Evolutionary conservation across 1,140 invertebrate genomes (phyloP), one percentile per base, ranked within the genome.

Genomic region (Asbolus verrucosus): DNA sequence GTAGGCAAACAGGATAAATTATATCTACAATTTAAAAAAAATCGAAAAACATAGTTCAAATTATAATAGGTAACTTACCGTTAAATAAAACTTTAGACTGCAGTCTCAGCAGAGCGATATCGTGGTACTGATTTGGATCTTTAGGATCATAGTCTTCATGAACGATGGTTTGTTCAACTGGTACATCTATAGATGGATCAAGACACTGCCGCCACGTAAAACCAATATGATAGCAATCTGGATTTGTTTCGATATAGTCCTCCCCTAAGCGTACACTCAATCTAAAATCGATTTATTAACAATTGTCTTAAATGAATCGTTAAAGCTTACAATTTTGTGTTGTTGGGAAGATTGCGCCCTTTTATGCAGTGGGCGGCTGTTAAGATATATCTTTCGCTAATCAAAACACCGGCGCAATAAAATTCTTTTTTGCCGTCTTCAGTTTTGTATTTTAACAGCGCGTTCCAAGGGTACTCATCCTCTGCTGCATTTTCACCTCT

Each of bases 251-350:
- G 0, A 78, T 81, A 60, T 89, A 81, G 67, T 87, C 79, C 63
- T 90, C 89, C 1, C 89, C 89, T 0, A 90, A 71, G 30, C 87
- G 83, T 1, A 91, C 81, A 38, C 75, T 73, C n/a, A 76, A 74
- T 38, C 89, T 87, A 30, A 30, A 30, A 30, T 8, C 9, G 4
- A 30, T 5, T 5, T n/a, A 30, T 30, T 30, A 30, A 5, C 4
- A 4, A 30, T 30, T 8, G 27, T 30, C 4, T 30, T 30, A 5
- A 30, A 30, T 4, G 4, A 30, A 30, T 5, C 4, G 9, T 30
- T 5, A 4, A 8, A 5, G 27, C 27, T 30, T 41, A 41, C 38
- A 41, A n/a, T 16, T 41, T 41, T 41, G 38, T 11, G 4, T 6
- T n/a, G 4, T 41, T 11, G 5, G 11, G 15, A 41, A 41, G n/a